Evolutionary conservation across 2,888 invertebrate species (phyloP).

Genomic region (Macropis europaea): DNA sequence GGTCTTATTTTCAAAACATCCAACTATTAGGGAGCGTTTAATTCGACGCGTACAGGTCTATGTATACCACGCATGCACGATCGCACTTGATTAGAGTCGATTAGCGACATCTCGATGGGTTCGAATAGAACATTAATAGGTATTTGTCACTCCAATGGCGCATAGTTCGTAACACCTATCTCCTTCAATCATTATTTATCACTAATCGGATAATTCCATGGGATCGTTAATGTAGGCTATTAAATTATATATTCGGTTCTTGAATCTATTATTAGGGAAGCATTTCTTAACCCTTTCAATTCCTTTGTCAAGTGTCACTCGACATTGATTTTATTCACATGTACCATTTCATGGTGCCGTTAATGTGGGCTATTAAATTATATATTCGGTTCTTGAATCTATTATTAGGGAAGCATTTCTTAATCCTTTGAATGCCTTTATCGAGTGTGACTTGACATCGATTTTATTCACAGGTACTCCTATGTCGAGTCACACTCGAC

Average conservation of each 20-base stretch:
- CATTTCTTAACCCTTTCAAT: no score
- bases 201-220: neutral
- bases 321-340: no score
- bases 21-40: slow-evolving; percentile 57
- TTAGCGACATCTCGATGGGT: slow-evolving; percentile 61
- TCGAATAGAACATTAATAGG: slow-evolving; percentile 62
- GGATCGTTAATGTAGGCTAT: neutral
- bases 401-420: no score
- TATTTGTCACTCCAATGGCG: slow-evolving; percentile 37
- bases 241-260: neutral
- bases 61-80: slow-evolving; percentile 70
- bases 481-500: no score
- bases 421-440: no score
- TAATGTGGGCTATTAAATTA: neutral
- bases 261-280: no score
- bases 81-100: slow-evolving; percentile 74
- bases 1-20: slow-evolving; percentile 29
- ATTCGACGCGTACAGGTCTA: slow-evolving; percentile 65
- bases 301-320: no score
- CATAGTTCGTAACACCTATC: slow-evolving; percentile 7
- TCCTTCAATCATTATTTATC: slow-evolving; percentile 6
- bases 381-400: neutral
- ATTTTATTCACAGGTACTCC: no score
- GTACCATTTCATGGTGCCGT: neutral
- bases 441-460: no score